Evolutionary conservation across 2,888 invertebrate species (phyloP).

Genomic region (Megalurothrips usitatus): DNA sequence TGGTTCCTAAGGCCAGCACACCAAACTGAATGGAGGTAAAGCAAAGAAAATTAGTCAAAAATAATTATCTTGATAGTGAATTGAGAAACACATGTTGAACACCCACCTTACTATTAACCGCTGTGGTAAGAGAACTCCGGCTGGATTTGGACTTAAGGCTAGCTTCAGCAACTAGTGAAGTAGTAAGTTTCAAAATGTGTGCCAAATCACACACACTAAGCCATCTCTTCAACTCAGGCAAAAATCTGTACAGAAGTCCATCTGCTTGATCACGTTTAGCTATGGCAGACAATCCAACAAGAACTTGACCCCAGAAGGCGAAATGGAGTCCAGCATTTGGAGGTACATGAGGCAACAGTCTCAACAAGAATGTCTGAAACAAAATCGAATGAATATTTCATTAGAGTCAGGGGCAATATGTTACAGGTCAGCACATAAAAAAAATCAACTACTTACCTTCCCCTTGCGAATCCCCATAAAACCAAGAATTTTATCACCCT

Average conservation of each 20-base stretch:
- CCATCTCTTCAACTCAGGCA: background rate
- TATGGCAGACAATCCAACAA: background rate
- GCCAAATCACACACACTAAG: background rate
- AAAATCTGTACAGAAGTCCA: background rate
- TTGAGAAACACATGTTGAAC: background rate
- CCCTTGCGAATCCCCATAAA: slow-evolving; percentile 78
- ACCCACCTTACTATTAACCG: slow-evolving; percentile 6
- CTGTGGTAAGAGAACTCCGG: background rate
- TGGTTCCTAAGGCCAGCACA: background rate
- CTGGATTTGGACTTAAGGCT: background rate
- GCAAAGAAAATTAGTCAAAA: background rate
- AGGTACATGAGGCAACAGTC: background rate
- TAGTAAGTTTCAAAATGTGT: background rate
- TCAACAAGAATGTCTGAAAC: background rate
- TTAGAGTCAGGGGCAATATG: background rate
- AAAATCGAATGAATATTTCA: background rate
- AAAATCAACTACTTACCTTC: slow-evolving; percentile 54
- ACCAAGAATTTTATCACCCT: slow-evolving; percentile 65
- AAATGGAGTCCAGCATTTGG: background rate
- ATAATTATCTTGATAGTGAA: background rate
- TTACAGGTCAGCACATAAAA: slow-evolving; percentile 30
- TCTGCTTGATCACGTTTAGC: background rate
- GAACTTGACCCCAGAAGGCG: background rate
- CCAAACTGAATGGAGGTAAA: background rate
- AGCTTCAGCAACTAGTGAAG: slow-evolving; percentile 5